A percentile compares a stretch with the other conserved stretches of the same genome.
Evolutionary conservation across 2,888 invertebrate species (phyloP).

Genomic region (Holacanthella duospinosa): DNA sequence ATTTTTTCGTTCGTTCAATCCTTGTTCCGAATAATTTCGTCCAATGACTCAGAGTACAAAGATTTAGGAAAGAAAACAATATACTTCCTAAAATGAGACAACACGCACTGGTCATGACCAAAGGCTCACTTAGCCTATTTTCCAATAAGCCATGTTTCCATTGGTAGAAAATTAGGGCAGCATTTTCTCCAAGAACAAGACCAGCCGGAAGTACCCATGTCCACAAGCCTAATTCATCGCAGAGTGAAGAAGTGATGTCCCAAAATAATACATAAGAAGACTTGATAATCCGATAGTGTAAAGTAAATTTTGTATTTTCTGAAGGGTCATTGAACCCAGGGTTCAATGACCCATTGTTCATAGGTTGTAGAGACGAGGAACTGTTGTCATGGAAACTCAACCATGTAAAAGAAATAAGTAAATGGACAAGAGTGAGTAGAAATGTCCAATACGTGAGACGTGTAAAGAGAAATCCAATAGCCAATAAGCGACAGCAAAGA

Average conservation of each 20-base stretch:
- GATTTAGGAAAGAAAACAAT: slow-evolving; percentile 12
- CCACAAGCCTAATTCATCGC: neutral
- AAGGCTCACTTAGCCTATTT: neutral
- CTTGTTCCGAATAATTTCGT: neutral
- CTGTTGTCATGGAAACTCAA: slow-evolving; percentile 13
- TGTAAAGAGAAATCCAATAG: slow-evolving; percentile 28
- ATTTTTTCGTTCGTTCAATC: neutral
- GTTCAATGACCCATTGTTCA: neutral
- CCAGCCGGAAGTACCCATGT: slow-evolving; percentile 29
- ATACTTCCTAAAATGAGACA: slow-evolving; percentile 28
- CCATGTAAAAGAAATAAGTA: slow-evolving; percentile 28
- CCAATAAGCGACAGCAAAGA: slow-evolving; percentile 29
- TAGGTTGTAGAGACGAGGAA: neutral
- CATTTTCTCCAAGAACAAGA: slow-evolving; percentile 27
- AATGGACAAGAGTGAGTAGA: slow-evolving; percentile 27
- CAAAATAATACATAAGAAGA: slow-evolving; percentile 32
- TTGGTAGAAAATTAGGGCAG: slow-evolving; percentile 26
- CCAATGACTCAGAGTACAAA: slow-evolving; percentile 1
- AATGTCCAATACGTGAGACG: slow-evolving; percentile 31
- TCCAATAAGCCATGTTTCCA: slow-evolving; percentile 9
- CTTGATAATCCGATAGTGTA: neutral
- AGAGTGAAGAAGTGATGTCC: slow-evolving; percentile 27
- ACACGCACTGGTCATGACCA: slow-evolving; percentile 22
- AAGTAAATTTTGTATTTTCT: no score
- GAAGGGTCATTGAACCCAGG: neutral